Conservation (phyloP, 2,113 vertebrate genomes). For the Phrynosoma blainvillii region DNA sequence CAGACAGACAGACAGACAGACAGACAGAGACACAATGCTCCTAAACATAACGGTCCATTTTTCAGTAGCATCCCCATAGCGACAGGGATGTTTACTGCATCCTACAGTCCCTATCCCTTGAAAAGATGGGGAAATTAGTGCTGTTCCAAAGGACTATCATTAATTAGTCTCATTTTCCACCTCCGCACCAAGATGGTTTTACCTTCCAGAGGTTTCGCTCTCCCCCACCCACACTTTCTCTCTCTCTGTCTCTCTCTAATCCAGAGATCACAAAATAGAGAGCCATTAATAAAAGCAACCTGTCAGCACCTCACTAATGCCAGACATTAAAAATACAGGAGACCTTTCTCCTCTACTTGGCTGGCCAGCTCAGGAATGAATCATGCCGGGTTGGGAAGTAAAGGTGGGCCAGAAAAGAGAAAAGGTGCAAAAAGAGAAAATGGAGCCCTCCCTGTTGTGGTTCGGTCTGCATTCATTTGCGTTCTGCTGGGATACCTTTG, state of each 20-base stretch:
- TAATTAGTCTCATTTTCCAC: background rate
- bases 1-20: background rate
- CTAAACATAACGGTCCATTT: background rate
- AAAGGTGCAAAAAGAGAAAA: too few species aligned
- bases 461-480: background rate
- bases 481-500: background rate
- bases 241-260: background rate
- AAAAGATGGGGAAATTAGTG: background rate
- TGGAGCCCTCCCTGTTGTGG: background rate
- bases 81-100: background rate
- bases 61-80: constrained; percentile 12
- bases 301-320: background rate
- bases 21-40: background rate
- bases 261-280: background rate
- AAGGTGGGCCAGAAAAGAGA: background rate
- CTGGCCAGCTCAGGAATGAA: background rate
- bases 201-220: too few species aligned
- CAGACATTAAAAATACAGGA: constrained; percentile 24
- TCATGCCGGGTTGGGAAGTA: background rate
- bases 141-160: background rate
- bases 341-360: background rate
- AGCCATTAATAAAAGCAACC: background rate
- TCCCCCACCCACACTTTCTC: too few species aligned
- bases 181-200: background rate
- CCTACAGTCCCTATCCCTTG: background rate